phyloP scores from a whole-genome alignment of 2,113 vertebrate genomes.

The Thomomys bottae region DNA sequence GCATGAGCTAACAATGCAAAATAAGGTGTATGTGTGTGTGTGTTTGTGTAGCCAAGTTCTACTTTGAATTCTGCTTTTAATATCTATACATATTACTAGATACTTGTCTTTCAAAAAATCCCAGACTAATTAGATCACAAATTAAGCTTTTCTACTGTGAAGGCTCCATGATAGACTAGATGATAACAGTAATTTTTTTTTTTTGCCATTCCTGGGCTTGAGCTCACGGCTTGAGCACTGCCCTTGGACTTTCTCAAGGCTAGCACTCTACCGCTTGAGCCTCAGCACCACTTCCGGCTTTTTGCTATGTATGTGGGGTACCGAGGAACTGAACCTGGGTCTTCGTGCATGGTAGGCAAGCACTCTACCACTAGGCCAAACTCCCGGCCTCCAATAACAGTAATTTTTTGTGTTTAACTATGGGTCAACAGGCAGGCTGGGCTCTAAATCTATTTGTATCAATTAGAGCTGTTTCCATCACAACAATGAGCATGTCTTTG shows the following conservation, averaged over 20 bases:
- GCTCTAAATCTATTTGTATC: not conserved
- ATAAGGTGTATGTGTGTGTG: not conserved
- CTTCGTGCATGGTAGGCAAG: too few relatives aligned
- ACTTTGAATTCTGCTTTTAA: not conserved
- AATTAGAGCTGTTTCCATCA: constrained; percentile 26
- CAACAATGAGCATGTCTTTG: not conserved
- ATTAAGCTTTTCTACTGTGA: constrained; percentile 19
- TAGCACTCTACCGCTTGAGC: too few relatives aligned
- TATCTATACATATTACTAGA: not conserved
- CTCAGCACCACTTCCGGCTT: too few relatives aligned
- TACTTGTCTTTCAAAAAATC: not conserved
- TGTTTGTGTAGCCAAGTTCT: not conserved
- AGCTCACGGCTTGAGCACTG: too few relatives aligned
- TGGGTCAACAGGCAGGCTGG: not conserved
- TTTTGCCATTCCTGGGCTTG: too few relatives aligned
- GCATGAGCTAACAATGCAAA: not conserved
- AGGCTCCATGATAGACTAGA: constrained; percentile 5
- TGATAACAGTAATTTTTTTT: constrained; percentile 10
- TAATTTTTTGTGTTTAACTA: constrained; percentile 21
- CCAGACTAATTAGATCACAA: not conserved
- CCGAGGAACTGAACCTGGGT: too few relatives aligned
- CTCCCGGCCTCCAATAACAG: too few relatives aligned
- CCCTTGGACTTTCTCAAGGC: too few relatives aligned
- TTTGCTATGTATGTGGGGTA: too few relatives aligned
- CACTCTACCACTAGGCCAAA: too few relatives aligned